Conservation (phyloP, 2,797 vertebrate species). For the Protosalanx chinensis region DNA sequence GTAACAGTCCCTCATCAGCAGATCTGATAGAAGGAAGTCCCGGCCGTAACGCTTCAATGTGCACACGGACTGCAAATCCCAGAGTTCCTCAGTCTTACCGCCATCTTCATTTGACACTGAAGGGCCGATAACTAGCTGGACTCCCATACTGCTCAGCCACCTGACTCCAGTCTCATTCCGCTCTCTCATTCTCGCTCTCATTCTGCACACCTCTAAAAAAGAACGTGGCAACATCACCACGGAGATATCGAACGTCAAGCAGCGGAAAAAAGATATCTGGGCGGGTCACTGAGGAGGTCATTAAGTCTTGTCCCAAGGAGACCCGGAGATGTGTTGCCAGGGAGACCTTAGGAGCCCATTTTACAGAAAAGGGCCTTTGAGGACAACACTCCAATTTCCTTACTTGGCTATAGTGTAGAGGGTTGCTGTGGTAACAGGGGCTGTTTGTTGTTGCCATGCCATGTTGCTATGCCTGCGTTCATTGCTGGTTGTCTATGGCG, state of each 20-base stretch:
- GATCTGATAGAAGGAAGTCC: neutral
- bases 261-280: slow-evolving; percentile 31
- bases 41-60: neutral
- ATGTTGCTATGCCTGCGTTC: neutral
- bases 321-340: slow-evolving; percentile 31
- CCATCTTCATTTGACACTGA: neutral
- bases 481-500: too few relatives aligned
- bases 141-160: neutral
- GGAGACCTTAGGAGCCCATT: too few relatives aligned
- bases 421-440: too few relatives aligned
- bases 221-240: too few relatives aligned
- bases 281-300: slow-evolving; percentile 40
- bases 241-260: slow-evolving; percentile 27
- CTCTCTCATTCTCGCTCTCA: too few relatives aligned
- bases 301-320: slow-evolving; percentile 47
- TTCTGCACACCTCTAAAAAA: too few relatives aligned
- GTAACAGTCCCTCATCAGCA: neutral
- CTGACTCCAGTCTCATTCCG: neutral
- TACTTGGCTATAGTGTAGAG: neutral
- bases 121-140: neutral
- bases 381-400: slow-evolving; percentile 17
- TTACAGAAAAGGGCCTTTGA: slow-evolving; percentile 11
- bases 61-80: neutral
- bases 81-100: neutral
- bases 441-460: too few relatives aligned